Evolutionary conservation across 2,113 vertebrate species (phyloP).

Genomic region (Galbula dea): DNA sequence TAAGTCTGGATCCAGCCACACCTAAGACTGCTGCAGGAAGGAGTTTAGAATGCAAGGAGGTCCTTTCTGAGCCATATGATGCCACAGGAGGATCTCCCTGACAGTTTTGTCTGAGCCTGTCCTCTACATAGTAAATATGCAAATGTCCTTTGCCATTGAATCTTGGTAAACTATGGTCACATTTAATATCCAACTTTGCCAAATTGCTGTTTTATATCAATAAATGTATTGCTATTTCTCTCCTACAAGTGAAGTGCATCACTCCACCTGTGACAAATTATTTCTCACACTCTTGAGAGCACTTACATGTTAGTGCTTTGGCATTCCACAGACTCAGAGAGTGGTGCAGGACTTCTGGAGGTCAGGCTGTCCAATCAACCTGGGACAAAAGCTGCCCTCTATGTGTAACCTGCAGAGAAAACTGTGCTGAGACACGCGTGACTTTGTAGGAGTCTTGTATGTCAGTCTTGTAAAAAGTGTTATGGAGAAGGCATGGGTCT

Average conservation of each 20-base stretch:
- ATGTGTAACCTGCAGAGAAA: neutral
- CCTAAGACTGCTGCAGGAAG: neutral
- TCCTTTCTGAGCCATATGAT: neutral
- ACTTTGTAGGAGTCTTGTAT: neutral
- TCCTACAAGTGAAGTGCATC: neutral
- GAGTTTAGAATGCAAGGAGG: neutral
- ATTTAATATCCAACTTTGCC: neutral
- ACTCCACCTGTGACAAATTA: neutral
- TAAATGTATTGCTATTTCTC: neutral
- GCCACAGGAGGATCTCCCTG: neutral
- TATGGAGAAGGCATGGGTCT: neutral
- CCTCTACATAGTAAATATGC: neutral
- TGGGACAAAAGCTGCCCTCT: neutral
- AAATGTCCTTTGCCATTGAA: neutral
- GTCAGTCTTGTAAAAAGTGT: neutral
- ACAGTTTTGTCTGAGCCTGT: neutral
- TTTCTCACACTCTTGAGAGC: neutral
- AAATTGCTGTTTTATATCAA: neutral
- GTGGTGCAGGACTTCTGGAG: neutral
- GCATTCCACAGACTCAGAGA: neutral
- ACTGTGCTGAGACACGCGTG: neutral
- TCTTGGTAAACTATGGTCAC: neutral
- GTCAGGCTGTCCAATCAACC: fast-evolving
- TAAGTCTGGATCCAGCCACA: neutral
- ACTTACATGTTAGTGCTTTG: neutral